Base-by-base conservation (phyloP, 2,888 invertebrate species). In the Aethes cnicana region DNA sequence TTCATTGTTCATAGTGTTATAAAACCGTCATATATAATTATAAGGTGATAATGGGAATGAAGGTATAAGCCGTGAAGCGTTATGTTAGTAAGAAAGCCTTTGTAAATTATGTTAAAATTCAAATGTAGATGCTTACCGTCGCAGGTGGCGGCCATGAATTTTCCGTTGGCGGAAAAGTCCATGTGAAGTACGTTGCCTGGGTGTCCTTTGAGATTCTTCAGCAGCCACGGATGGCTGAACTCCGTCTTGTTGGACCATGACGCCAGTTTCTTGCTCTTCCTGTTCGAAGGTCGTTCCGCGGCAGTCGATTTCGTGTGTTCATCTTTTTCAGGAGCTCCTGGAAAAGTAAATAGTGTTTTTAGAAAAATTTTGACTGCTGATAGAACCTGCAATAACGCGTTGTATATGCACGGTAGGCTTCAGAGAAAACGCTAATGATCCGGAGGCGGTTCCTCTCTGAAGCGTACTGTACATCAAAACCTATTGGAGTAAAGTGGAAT, bases 131-230 rank as follows among this genome's bases (percentile, higher is more conserved):
- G 89, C 92, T 91, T 91, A 97, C 97, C 97, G 90, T 95, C 95
- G 66, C 94, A 94, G 72, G 95, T 94, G 54, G 95, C 94, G 55
- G 95, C 95, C 73, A 97, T 90, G 74, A 93, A 96, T 86, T 96
- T 97, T 61, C 95, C 96, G 82, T 96, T 96, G 54, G 94, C 91
- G 62, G 96, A 95, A 78, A 95, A 95, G 72, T 95, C 95, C 79
- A 96, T 92, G 67, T 94, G 93, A 12, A 94, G 84, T 35, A 97
- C 93, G 7, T 91, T 90, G 20, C 93, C 93, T 1, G 94, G 93
- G 77, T 97, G 97, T 8, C 96, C 96, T 80, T 96, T 97, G 63
- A 97, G 90, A 47, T 94, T 93, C 57, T 94, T 93, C 20, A 94
- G 84, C 58, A 96, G 90, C 96, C 96, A 97, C n/a, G 93, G 92